A percentile compares a stretch with the other conserved stretches of the same genome.
Conservation (phyloP, 2,888 invertebrate genomes). For the Diplazon laetatorius region DNA sequence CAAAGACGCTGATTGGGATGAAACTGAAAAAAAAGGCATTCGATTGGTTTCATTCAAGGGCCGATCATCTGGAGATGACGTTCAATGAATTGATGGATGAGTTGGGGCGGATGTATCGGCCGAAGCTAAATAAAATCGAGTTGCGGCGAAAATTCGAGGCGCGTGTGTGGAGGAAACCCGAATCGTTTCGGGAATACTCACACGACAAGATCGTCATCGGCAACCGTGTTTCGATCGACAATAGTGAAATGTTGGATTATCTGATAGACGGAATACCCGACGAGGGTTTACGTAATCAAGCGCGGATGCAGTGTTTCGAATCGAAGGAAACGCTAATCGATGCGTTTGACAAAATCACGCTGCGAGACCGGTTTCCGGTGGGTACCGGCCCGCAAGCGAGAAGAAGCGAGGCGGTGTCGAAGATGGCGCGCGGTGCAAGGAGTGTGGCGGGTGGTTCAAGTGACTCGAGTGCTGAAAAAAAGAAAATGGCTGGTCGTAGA, state of each 20-base stretch:
- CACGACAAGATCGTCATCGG: conserved; percentile 61
- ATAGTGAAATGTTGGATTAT: conserved; percentile 31
- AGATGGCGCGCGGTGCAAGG: neutral
- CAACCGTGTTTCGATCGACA: conserved; percentile 53
- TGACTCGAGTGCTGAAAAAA: neutral
- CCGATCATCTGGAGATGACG: conserved; percentile 46
- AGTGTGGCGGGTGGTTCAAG: neutral
- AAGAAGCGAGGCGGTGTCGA: neutral
- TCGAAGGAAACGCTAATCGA: conserved; percentile 43
- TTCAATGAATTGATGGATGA: conserved; percentile 50
- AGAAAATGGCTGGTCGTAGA: conserved; percentile 6
- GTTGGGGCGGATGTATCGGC: conserved; percentile 52
- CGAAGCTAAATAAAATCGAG: conserved; percentile 34
- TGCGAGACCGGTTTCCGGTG: neutral
- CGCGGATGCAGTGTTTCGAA: conserved; percentile 43
- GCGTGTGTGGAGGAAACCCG: conserved; percentile 49
- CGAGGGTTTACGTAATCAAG: conserved; percentile 38
- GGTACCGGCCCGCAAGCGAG: neutral
- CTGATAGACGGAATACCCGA: conserved; percentile 55
- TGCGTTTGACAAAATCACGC: conserved; percentile 27
- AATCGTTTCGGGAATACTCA: conserved; percentile 57
- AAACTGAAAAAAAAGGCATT: conserved; percentile 50
- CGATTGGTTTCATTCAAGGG: conserved; percentile 54
- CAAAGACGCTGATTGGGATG: conserved; percentile 45
- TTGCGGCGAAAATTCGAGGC: conserved; percentile 55